Conservation (phyloP, 2,113 vertebrate genomes). For the Urocynchramus pylzowi region DNA sequence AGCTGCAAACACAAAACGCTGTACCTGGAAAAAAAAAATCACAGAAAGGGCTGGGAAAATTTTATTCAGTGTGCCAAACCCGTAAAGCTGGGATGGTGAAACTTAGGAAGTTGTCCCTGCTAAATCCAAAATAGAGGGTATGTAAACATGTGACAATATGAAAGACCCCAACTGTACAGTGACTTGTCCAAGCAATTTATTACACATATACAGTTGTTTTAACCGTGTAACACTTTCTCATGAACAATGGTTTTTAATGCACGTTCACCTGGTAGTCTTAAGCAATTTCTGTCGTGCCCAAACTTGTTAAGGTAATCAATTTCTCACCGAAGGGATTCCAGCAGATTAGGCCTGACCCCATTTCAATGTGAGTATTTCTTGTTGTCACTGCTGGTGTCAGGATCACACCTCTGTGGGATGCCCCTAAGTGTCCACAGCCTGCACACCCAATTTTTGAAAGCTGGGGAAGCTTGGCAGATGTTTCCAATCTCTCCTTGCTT, state of each 20-base stretch:
- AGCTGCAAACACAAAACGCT: background rate
- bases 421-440: background rate
- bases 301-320: background rate
- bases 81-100: background rate
- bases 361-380: background rate
- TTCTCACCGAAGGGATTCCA: background rate
- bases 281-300: background rate
- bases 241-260: background rate
- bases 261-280: background rate
- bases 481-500: background rate
- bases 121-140: background rate
- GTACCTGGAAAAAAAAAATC: background rate
- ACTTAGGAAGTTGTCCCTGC: background rate
- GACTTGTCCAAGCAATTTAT: background rate
- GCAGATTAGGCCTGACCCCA: background rate
- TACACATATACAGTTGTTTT: background rate
- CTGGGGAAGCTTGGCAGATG: background rate
- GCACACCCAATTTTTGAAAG: background rate
- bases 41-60: background rate
- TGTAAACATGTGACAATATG: background rate
- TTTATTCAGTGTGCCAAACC: background rate
- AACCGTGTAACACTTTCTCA: background rate
- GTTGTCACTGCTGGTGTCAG: background rate
- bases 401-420: background rate
- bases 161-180: background rate